phyloP scores from a whole-genome alignment of 1,140 invertebrate genomes.

The Ylistrum balloti region DNA sequence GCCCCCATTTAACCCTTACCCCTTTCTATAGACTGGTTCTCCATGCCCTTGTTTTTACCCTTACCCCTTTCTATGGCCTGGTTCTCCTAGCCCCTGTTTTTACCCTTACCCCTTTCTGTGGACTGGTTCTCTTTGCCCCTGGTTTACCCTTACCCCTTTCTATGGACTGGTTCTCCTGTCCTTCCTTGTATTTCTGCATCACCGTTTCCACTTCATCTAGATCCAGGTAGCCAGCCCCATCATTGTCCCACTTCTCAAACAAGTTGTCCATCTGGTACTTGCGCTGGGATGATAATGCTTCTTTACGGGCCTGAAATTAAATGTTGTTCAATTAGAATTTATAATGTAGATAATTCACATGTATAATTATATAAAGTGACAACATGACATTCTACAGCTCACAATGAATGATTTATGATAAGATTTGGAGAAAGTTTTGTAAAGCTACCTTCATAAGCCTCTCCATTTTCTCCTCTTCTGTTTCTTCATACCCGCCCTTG shows the following conservation, averaged over 20 bases:
- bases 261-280: constrained; percentile 77
- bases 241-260: constrained; percentile 83
- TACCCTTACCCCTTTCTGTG: too few species aligned
- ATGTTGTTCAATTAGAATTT: background rate
- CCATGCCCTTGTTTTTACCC: too few species aligned
- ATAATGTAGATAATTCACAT: too few species aligned
- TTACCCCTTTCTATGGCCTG: too few species aligned
- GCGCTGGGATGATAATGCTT: constrained; percentile 74
- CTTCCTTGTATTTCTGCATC: constrained; percentile 81
- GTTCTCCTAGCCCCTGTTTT: too few species aligned
- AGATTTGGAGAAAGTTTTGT: too few species aligned
- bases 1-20: too few species aligned
- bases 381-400: too few species aligned
- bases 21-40: too few species aligned
- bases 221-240: constrained; percentile 80
- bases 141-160: constrained; percentile 68
- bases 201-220: constrained; percentile 79
- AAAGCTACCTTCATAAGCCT: constrained; percentile 78
- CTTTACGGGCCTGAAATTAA: constrained; percentile 74
- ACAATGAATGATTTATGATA: too few species aligned
- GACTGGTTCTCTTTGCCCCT: too few species aligned
- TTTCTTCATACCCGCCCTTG: constrained; percentile 79
- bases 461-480: constrained; percentile 80
- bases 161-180: constrained; percentile 76
- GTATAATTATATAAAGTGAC: too few species aligned